phyloP scores from a whole-genome alignment of 2,797 vertebrate species.

The Danio jaintianensis region DNA sequence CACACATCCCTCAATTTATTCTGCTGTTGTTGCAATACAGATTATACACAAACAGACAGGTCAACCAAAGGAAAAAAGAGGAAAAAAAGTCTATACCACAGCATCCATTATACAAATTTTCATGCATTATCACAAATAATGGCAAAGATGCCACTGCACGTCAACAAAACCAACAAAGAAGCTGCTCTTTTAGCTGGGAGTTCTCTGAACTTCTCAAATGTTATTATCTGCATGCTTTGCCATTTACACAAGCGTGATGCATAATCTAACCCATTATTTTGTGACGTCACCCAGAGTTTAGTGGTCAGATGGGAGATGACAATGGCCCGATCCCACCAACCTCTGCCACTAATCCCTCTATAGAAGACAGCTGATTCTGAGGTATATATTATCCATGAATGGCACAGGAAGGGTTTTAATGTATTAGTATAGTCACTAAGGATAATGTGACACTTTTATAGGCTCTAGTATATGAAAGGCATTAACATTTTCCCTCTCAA shows the following conservation, averaged over 20 bases:
- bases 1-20: no score
- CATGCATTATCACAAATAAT: not conserved
- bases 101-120: not conserved
- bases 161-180: not conserved
- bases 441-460: conserved; percentile 28
- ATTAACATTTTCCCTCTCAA: not conserved
- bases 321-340: conserved; percentile 28
- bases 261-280: not conserved
- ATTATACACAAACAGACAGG: no score
- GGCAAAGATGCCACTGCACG: not conserved
- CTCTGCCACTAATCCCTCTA: conserved; percentile 37
- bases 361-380: conserved; percentile 13
- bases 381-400: not conserved
- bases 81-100: not conserved
- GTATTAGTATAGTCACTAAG: not conserved
- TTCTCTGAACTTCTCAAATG: not conserved
- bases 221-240: not conserved
- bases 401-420: conserved; percentile 3
- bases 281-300: not conserved
- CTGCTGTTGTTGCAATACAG: no score
- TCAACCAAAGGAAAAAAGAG: no score
- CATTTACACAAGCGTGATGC: conserved; percentile 5
- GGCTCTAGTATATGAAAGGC: not conserved
- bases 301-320: conserved; percentile 2
- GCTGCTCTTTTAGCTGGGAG: not conserved